Conservation (phyloP, 2,888 invertebrate species). For the Meiosimyza decipiens region DNA sequence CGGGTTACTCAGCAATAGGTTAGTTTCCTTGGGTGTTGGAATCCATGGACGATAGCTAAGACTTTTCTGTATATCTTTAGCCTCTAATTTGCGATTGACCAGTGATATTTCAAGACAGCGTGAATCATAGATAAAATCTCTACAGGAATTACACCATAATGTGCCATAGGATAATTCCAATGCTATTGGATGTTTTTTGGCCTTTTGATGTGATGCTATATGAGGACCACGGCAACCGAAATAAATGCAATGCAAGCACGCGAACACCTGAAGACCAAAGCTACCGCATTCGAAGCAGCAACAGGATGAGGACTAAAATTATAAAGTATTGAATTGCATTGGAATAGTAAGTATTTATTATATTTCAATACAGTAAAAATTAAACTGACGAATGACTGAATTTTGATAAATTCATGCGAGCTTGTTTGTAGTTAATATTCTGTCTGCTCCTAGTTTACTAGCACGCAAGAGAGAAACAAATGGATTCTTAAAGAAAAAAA, state of each 20-base stretch:
- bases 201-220: constrained; percentile 86
- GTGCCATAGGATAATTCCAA: constrained; percentile 90
- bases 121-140: constrained; percentile 91
- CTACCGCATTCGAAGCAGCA: constrained; percentile 85
- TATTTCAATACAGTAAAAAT: too few species aligned
- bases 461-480: too few species aligned
- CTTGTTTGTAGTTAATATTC: too few species aligned
- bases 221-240: constrained; percentile 92
- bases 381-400: too few species aligned
- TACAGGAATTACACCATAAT: constrained; percentile 89
- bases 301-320: constrained; percentile 79
- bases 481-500: too few species aligned
- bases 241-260: constrained; percentile 90
- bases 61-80: constrained; percentile 72
- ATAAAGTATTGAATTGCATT: background rate
- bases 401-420: too few species aligned
- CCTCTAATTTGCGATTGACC: constrained; percentile 70
- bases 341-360: too few species aligned
- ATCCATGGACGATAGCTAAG: constrained; percentile 81
- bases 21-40: constrained; percentile 80
- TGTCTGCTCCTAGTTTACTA: too few species aligned
- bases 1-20: constrained; percentile 79
- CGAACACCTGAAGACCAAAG: constrained; percentile 82
- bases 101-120: constrained; percentile 73
- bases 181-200: constrained; percentile 84